Conservation (phyloP, 1,140 invertebrate species). For the Dendrolimus punctatus region DNA sequence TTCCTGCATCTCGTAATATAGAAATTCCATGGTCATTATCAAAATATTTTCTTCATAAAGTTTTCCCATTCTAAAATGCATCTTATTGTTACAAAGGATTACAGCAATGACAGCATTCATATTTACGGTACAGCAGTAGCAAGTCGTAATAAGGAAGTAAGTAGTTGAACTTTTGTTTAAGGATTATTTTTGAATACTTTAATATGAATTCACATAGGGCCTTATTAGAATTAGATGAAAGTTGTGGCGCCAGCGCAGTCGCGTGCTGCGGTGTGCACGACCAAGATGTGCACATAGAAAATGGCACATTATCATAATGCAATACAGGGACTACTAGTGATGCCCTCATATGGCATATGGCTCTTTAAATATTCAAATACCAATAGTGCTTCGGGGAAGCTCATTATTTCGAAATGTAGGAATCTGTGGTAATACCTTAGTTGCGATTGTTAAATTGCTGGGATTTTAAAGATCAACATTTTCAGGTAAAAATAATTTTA, state of each 20-base stretch:
- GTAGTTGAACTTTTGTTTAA: neutral
- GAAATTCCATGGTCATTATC: constrained; percentile 18
- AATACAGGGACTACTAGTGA: constrained; percentile 46
- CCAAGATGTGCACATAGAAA: constrained; percentile 42
- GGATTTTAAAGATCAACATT: too few species aligned
- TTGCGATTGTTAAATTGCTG: too few species aligned
- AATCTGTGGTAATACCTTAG: neutral
- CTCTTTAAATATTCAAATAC: constrained; percentile 27
- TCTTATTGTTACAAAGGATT: constrained; percentile 6
- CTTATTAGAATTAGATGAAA: constrained; percentile 1
- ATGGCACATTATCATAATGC: constrained; percentile 63
- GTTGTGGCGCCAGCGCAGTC: constrained; percentile 35
- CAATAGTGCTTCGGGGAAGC: constrained; percentile 18
- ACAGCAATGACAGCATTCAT: too few species aligned
- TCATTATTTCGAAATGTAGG: constrained; percentile 13
- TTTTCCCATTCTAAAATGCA: constrained; percentile 10
- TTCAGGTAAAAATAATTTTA: too few species aligned
- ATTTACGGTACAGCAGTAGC: too few species aligned
- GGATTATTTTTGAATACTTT: constrained; percentile 3
- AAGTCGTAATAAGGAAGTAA: too few species aligned
- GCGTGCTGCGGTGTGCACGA: constrained; percentile 34
- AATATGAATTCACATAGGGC: constrained; percentile 1
- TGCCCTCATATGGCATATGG: constrained; percentile 39
- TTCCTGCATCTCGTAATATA: constrained; percentile 30
- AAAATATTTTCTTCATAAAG: constrained; percentile 31